Percentiles rank a stretch among this genome's conserved stretches.
Conservation (phyloP, 2,113 vertebrate genomes). For the Rhagologus leucostigma region DNA sequence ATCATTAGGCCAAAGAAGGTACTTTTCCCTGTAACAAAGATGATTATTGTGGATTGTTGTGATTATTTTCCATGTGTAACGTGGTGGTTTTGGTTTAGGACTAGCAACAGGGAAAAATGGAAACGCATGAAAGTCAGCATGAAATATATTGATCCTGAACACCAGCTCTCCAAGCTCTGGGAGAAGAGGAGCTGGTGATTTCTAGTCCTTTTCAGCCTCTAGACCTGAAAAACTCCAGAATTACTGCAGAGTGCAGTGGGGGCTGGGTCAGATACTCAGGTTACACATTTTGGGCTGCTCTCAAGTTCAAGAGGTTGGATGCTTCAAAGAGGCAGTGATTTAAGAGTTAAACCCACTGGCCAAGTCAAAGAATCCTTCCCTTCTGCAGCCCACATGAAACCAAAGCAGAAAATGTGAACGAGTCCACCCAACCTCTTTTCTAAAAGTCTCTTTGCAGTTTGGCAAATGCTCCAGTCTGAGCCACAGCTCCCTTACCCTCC, state of each 20-base stretch:
- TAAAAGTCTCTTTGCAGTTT: background rate
- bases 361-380: background rate
- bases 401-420: background rate
- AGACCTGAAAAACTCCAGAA: background rate
- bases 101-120: background rate
- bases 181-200: background rate
- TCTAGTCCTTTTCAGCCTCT: background rate
- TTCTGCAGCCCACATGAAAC: background rate
- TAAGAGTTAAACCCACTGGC: background rate
- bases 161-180: background rate
- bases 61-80: background rate
- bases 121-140: accelerated
- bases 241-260: background rate
- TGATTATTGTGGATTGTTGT: background rate
- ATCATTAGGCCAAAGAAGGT: conserved; percentile 86
- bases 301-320: background rate
- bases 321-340: background rate
- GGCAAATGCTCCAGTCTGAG: background rate
- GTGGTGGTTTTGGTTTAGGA: background rate
- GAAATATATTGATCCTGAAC: background rate
- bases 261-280: background rate
- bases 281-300: accelerated
- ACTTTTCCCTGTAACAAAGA: background rate
- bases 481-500: background rate
- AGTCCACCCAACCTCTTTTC: background rate